These are phyloP conservation scores for Accipiter virgatus DNA, from an alignment of 2,113 vertebrate genomes.

Conservation along the genomic window DNA sequence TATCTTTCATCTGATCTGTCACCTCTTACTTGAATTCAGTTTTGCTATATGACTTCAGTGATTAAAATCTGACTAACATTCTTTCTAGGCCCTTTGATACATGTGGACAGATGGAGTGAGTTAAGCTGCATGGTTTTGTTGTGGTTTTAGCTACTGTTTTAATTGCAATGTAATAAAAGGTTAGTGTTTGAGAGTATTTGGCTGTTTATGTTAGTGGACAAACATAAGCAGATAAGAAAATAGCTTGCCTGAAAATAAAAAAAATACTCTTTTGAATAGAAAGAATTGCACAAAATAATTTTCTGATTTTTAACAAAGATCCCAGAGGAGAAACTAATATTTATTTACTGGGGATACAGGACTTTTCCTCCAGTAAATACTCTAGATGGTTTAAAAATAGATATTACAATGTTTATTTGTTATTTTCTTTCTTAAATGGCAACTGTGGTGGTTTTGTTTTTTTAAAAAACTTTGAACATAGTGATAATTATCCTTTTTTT, in stretches of 20 bases:
- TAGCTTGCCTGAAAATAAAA: neutral
- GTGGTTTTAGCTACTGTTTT: neutral
- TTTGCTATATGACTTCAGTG: neutral
- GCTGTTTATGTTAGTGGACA: neutral
- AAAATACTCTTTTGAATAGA: neutral
- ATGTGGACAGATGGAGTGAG: neutral
- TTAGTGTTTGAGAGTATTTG: neutral
- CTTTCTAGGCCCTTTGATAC: neutral
- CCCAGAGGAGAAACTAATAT: neutral
- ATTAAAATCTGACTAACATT: constrained; percentile 4
- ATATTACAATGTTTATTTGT: neutral
- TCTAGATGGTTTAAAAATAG: neutral
- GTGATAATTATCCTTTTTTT: neutral
- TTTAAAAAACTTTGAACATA: neutral
- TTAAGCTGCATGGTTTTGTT: neutral
- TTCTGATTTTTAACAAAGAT: neutral
- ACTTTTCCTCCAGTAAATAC: neutral
- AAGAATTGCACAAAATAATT: neutral
- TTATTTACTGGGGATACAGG: neutral
- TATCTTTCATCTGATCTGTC: neutral
- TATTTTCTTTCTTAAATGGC: neutral
- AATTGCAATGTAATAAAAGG: neutral
- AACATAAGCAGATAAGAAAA: neutral
- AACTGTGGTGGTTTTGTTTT: neutral
- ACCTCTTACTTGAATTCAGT: constrained; percentile 4